Evolutionary conservation across 37 sponge, comb jelly and placozoan species (phyloP).

Genomic region (Oopsacas minuta): DNA sequence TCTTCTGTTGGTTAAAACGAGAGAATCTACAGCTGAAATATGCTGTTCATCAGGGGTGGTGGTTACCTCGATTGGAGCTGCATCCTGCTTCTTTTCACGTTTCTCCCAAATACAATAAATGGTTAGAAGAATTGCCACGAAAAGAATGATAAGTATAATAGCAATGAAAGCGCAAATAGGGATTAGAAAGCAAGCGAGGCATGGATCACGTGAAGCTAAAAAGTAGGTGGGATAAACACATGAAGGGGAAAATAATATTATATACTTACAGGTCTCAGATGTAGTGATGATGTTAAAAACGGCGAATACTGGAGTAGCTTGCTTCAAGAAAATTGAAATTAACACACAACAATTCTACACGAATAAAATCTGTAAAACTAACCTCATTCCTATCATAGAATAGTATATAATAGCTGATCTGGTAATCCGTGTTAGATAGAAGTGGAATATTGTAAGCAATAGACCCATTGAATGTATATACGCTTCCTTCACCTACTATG

Average conservation of each 20-base stretch:
- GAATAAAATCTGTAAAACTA: too few relatives aligned
- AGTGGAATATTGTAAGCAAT: neutral
- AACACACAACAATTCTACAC: too few relatives aligned
- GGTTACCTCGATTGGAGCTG: too few relatives aligned
- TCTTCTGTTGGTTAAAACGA: too few relatives aligned
- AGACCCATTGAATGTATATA: neutral
- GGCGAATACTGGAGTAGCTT: neutral
- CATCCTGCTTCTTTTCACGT: too few relatives aligned
- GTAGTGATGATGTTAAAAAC: neutral
- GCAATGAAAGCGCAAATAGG: neutral
- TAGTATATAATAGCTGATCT: neutral
- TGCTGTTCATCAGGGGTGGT: too few relatives aligned
- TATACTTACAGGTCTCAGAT: neutral
- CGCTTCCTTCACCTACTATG: neutral
- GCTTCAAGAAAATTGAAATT: too few relatives aligned
- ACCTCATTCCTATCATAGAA: neutral
- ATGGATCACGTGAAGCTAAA: neutral
- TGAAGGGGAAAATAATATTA: neutral
- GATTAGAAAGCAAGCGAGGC: neutral
- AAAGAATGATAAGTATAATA: neutral
- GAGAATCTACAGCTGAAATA: too few relatives aligned
- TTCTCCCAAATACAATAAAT: too few relatives aligned
- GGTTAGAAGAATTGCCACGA: neutral
- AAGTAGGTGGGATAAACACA: neutral
- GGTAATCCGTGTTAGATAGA: neutral